Conservation (phyloP, 2,113 vertebrate species). For the Paramormyrops kingsleyae region DNA sequence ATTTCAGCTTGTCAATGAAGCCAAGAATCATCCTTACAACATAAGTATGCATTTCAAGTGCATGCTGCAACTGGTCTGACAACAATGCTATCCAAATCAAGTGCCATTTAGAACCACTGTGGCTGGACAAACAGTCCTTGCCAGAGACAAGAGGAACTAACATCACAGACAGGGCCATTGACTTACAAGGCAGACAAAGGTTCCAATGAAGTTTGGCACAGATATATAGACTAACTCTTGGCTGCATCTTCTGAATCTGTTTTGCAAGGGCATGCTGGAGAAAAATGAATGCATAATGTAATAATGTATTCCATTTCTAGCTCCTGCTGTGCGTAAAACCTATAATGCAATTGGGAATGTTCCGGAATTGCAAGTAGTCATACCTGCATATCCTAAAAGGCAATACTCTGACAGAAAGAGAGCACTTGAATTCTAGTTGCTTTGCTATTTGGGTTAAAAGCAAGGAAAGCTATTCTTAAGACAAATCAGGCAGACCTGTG, state of each 20-base stretch:
- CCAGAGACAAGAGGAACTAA: background rate
- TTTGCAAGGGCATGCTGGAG: background rate
- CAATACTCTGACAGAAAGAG: background rate
- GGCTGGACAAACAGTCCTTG: background rate
- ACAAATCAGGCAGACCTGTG: background rate
- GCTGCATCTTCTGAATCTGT: background rate
- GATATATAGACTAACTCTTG: background rate
- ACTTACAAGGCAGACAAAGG: background rate
- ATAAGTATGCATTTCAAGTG: background rate
- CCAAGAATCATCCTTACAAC: background rate
- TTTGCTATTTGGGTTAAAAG: background rate
- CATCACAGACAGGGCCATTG: background rate
- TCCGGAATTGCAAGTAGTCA: background rate
- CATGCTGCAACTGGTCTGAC: background rate
- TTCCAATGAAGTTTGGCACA: background rate
- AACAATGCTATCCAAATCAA: background rate
- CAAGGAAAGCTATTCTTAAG: background rate
- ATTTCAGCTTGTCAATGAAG: background rate
- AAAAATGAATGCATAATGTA: conserved; percentile 5
- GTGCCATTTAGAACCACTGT: background rate
- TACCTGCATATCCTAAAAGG: background rate
- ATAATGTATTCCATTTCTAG: conserved; percentile 1
- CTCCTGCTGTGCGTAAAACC: background rate
- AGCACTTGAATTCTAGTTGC: background rate
- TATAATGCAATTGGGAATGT: background rate